Conservation (phyloP, 1,140 invertebrate genomes). For the Lethocerus indicus region DNA sequence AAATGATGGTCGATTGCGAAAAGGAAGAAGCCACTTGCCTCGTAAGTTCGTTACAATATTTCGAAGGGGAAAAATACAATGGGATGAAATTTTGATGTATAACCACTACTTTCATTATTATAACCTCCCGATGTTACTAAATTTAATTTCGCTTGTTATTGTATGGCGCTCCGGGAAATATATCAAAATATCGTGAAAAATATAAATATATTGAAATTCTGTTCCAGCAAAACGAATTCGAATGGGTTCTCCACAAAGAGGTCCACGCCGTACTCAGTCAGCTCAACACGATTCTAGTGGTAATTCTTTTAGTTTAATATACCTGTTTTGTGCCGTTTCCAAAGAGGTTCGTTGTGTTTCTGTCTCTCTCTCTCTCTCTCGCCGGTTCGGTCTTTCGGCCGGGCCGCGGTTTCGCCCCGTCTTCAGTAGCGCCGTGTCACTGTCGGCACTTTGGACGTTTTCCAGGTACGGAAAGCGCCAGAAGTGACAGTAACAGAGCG, state of each 20-base stretch:
- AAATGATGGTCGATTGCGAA: constrained; percentile 56
- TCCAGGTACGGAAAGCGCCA: no score
- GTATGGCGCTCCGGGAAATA: constrained; percentile 9
- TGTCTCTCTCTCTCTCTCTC: no score
- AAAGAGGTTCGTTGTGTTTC: no score
- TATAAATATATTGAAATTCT: constrained; percentile 16
- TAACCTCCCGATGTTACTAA: background rate
- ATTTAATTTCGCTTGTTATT: constrained; percentile 14
- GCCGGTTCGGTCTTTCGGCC: no score
- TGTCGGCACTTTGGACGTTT: no score
- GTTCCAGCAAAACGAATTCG: constrained; percentile 76
- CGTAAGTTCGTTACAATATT: constrained; percentile 37
- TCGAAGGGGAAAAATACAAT: constrained; percentile 8
- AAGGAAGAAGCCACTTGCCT: constrained; percentile 70
- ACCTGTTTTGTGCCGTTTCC: constrained; percentile 2
- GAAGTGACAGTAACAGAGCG: no score
- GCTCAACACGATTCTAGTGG: constrained; percentile 64
- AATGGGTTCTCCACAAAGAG: constrained; percentile 80
- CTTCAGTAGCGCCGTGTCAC: no score
- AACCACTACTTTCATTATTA: constrained; percentile 11
- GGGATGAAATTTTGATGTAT: constrained; percentile 11
- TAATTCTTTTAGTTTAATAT: constrained; percentile 27
- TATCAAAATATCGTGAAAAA: constrained; percentile 2
- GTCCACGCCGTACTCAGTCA: constrained; percentile 73
- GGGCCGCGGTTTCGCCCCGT: no score